Evolutionary conservation across 1,140 invertebrate species (phyloP).

Genomic region (Ylistrum balloti): DNA sequence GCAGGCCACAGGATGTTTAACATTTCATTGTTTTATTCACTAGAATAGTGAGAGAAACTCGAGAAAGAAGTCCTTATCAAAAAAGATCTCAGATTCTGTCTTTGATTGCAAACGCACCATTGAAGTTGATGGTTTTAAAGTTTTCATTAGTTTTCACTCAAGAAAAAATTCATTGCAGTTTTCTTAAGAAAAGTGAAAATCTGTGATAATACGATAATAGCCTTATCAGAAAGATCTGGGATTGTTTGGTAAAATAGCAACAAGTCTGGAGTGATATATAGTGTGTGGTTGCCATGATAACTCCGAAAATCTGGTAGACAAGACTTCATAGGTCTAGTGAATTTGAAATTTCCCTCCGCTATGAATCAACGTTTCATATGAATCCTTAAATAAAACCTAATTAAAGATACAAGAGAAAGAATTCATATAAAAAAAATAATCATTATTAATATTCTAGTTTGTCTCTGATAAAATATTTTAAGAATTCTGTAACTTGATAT

Average conservation of each 20-base stretch:
- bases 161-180: neutral
- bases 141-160: neutral
- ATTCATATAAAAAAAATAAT: too few species aligned
- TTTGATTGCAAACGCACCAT: neutral
- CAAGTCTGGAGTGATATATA: neutral
- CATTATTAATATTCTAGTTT: too few species aligned
- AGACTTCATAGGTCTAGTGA: too few species aligned
- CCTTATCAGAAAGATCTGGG: neutral
- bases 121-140: slow-evolving; percentile 18
- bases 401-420: too few species aligned
- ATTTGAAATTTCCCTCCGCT: too few species aligned
- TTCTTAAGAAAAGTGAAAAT: slow-evolving; percentile 3
- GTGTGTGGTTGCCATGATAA: slow-evolving; percentile 8
- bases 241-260: neutral
- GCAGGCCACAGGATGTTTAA: neutral
- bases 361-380: too few species aligned
- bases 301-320: too few species aligned
- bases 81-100: slow-evolving; percentile 26
- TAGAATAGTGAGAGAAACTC: neutral
- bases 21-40: slow-evolving; percentile 19
- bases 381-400: too few species aligned
- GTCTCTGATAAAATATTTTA: neutral
- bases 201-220: neutral
- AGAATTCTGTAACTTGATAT: neutral
- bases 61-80: neutral